Base-by-base conservation (phyloP, 2,888 invertebrate species). In the Caenorhabditis macrosperma region DNA sequence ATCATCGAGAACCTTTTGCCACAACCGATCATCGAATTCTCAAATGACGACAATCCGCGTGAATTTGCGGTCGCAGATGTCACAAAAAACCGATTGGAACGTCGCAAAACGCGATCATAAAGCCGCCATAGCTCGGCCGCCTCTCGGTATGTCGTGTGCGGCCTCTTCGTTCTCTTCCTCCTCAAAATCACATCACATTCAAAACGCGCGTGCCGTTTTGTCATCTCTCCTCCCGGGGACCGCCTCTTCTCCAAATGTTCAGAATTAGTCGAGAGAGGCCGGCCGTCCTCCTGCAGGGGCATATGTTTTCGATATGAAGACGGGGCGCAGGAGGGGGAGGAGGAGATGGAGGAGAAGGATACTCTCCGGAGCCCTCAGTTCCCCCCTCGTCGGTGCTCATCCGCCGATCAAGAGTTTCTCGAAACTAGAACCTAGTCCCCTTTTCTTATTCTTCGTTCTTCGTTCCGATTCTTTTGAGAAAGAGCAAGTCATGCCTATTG, bases 141-240 rank as follows among this genome's bases (percentile, higher is more conserved):
- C 52, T 61, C 54, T 41, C 71, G 41, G 46, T 44, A n/a, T 35
- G n/a, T 46, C 69, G 30, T 59, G 38, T 71, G 46, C 57, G 57
- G 68, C 60, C 28, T 33, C 67, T 22, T 22, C 54, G 22, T 33
- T 9, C 38, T 30, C 24, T 30, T 55, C 44, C 63, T 55, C 35
- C 52, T 75, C 75, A 33, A 66, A 75, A 67, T 66, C 75, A 75
- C 67, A 67, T 66, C 75, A 54, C 75, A 75, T 67, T 75, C 75
- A 75, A 75, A 67, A 66, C 75, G 66, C 71, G 61, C 63, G n/a
- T n/a, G 57, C 66, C 66, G 44, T 64, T 60, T 66, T 66, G 66
- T 66, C 64, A 64, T 64, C 64, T 55, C 60, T 30, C 61, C 20
- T 35, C 30, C 24, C 26, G 33, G 44, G 26, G 26, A 54, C 69